These are phyloP conservation scores for Lordiphosa clarofinis DNA, from an alignment of 1,140 invertebrate genomes.

Conservation along the genomic window DNA sequence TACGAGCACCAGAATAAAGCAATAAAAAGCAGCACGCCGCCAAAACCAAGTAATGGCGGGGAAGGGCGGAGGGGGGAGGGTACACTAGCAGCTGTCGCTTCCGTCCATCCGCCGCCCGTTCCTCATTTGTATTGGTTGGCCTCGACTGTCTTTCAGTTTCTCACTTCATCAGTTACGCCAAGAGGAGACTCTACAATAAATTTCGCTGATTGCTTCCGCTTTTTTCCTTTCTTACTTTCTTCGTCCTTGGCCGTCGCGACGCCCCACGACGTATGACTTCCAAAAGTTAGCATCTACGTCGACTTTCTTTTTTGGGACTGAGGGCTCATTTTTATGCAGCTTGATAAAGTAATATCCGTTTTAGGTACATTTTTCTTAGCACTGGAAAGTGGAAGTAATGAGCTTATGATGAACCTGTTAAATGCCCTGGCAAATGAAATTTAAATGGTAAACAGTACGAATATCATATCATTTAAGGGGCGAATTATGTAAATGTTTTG, in stretches of 20 bases:
- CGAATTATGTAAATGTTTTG: too few relatives aligned
- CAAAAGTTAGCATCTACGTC: conserved; percentile 36
- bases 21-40: conserved; percentile 75
- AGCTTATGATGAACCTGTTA: too few relatives aligned
- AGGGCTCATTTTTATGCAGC: conserved; percentile 73
- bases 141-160: conserved; percentile 75
- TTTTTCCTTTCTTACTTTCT: conserved; percentile 10
- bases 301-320: too few relatives aligned
- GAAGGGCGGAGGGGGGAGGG: too few relatives aligned
- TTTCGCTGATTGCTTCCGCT: conserved; percentile 76
- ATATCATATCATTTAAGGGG: too few relatives aligned
- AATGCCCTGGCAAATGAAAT: too few relatives aligned
- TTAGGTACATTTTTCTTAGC: conserved; percentile 62
- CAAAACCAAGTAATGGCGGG: conserved; percentile 33
- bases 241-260: conserved; percentile 14
- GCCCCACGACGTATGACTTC: conserved; percentile 6
- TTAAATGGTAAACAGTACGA: too few relatives aligned
- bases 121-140: conserved; percentile 60
- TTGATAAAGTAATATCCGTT: conserved; percentile 78
- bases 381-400: too few relatives aligned
- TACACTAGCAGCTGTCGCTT: conserved; percentile 59
- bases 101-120: conserved; percentile 8
- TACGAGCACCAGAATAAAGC: conserved; percentile 73
- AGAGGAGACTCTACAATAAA: conserved; percentile 77
- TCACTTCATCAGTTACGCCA: conserved; percentile 77